phyloP scores from a whole-genome alignment of 2,888 invertebrate species.

The Tenthredo scrophulariae region DNA sequence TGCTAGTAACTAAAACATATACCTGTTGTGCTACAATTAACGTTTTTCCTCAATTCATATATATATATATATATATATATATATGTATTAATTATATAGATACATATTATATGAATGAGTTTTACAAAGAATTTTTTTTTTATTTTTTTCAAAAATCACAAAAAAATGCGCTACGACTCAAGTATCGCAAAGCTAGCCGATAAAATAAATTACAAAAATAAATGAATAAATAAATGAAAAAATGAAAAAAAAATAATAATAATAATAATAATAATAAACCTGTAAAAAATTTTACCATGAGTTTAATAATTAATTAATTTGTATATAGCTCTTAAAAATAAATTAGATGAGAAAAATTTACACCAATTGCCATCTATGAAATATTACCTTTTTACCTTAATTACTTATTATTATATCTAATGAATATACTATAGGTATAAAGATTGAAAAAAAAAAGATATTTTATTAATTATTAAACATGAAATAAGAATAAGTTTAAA shows the following conservation, averaged over 20 bases:
- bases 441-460: background rate
- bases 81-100: background rate
- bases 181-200: background rate
- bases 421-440: background rate
- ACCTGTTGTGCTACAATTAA: constrained; percentile 16
- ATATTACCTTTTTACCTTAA: background rate
- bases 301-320: constrained; percentile 62
- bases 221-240: constrained; percentile 40
- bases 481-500: background rate
- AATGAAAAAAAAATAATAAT: constrained; percentile 20
- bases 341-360: constrained; percentile 58
- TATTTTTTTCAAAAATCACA: constrained; percentile 11
- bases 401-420: background rate
- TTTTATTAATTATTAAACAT: background rate
- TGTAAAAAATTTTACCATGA: constrained; percentile 61
- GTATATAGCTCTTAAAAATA: constrained; percentile 64
- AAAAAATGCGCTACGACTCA: background rate
- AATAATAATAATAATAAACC: constrained; percentile 9
- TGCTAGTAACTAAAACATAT: background rate
- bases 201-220: background rate
- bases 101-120: background rate
- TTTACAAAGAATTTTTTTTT: constrained; percentile 6
- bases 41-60: background rate
- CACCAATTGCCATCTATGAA: background rate
- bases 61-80: too few relatives aligned